phyloP scores from a whole-genome alignment of 1,140 invertebrate species.

The Ganaspis sp. region DNA sequence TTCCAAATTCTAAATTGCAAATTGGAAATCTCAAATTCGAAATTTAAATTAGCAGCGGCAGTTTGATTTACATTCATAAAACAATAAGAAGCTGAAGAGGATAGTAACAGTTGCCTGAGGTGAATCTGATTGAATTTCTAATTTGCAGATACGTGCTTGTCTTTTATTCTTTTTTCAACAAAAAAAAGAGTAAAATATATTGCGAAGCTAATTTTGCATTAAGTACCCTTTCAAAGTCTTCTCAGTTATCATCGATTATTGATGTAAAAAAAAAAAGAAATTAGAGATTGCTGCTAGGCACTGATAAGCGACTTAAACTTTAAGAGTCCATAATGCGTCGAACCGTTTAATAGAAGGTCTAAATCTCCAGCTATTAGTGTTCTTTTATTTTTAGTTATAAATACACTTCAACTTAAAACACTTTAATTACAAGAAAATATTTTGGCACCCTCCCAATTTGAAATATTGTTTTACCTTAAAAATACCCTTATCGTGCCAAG shows the following conservation, averaged over 20 bases:
- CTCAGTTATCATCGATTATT: background rate
- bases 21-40: too few relatives aligned
- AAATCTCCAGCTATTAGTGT: background rate
- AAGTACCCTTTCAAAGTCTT: background rate
- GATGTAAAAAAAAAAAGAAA: slow-evolving; percentile 1
- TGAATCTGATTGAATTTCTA: background rate
- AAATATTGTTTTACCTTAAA: background rate
- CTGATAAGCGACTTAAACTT: slow-evolving; percentile 13
- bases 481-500: too few relatives aligned
- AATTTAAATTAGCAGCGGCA: background rate
- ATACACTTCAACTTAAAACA: background rate
- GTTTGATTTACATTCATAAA: background rate
- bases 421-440: background rate
- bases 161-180: background rate
- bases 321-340: background rate
- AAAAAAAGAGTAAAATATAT: background rate
- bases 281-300: background rate
- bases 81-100: background rate
- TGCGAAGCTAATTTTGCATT: background rate
- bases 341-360: slow-evolving; percentile 4
- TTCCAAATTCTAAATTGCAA: too few relatives aligned
- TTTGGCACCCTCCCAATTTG: background rate
- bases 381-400: background rate
- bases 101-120: background rate
- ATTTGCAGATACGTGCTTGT: background rate